phyloP scores from a whole-genome alignment of 2,888 invertebrate genomes.

The Zonitis immaculata region DNA sequence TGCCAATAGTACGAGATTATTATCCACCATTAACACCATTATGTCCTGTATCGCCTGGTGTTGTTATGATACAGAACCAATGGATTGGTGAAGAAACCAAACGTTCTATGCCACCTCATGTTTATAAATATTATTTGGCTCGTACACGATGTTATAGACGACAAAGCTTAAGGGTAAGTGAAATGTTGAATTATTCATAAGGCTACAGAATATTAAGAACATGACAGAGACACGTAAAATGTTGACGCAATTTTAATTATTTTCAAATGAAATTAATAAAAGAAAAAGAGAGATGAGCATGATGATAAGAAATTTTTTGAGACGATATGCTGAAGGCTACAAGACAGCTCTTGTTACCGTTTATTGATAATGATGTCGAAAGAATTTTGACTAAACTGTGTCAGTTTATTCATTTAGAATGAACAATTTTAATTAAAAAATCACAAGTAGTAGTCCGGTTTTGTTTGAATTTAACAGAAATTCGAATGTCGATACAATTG shows the following conservation, averaged over 20 bases:
- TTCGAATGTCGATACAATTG: no score
- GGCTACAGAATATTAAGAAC: conserved; percentile 13
- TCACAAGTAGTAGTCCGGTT: no score
- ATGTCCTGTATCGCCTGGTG: conserved; percentile 37
- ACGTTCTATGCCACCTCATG: conserved; percentile 58
- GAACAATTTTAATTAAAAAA: no score
- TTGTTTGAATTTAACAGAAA: no score
- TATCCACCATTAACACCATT: conserved; percentile 41
- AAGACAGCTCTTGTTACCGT: no score
- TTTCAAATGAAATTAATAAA: neutral
- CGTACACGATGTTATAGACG: conserved; percentile 45
- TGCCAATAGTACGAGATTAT: conserved; percentile 46
- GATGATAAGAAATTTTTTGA: no score
- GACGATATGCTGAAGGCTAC: no score
- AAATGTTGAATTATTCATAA: conserved; percentile 16
- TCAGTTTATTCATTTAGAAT: no score
- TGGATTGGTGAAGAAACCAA: conserved; percentile 68
- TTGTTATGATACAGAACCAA: conserved; percentile 33
- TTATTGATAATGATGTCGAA: no score
- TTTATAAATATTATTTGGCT: conserved; percentile 63
- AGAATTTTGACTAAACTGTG: no score
- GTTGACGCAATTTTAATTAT: conserved; percentile 15
- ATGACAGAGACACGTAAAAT: conserved; percentile 7
- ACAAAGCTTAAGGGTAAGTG: conserved; percentile 47
- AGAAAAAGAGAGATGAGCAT: neutral